These are phyloP conservation scores for Drosophila ohnishii DNA, from an alignment of 1,140 invertebrate species.

Conservation along the genomic window DNA sequence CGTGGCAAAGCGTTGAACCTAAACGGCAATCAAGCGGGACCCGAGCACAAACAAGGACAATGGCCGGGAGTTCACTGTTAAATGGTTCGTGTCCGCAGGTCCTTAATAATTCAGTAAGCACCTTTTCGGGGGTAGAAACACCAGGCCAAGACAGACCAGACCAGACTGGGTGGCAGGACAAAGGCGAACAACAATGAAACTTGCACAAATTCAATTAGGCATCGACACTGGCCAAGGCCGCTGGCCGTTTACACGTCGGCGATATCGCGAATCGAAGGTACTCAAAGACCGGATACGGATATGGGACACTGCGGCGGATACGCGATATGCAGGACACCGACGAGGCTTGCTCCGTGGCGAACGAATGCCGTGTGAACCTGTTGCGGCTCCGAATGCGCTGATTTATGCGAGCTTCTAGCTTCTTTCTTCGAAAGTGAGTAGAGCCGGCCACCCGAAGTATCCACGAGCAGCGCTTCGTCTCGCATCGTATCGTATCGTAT, in stretches of 20 bases:
- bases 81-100: conserved; percentile 52
- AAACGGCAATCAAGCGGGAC: conserved; percentile 37
- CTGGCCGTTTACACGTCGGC: conserved; percentile 16
- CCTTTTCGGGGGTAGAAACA: conserved; percentile 37
- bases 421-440: conserved; percentile 41
- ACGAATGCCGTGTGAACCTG: conserved; percentile 79
- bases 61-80: conserved; percentile 23
- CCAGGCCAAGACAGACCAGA: background rate
- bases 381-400: conserved; percentile 66
- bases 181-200: conserved; percentile 10
- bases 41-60: conserved; percentile 21
- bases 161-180: conserved; percentile 31
- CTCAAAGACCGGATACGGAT: background rate
- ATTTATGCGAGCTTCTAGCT: conserved; percentile 66
- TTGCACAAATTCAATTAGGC: conserved; percentile 69
- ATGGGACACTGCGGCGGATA: conserved; percentile 15
- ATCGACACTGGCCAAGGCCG: conserved; percentile 23
- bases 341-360: conserved; percentile 69
- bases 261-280: conserved; percentile 7
- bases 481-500: conserved; percentile 31
- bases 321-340: conserved; percentile 36
- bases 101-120: conserved; percentile 58
- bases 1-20: conserved; percentile 39
- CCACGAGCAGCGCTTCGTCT: conserved; percentile 30
- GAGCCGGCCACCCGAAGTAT: conserved; percentile 31